Conservation (phyloP, 2,797 vertebrate genomes). For the Lepilemur septentrionalis region DNA sequence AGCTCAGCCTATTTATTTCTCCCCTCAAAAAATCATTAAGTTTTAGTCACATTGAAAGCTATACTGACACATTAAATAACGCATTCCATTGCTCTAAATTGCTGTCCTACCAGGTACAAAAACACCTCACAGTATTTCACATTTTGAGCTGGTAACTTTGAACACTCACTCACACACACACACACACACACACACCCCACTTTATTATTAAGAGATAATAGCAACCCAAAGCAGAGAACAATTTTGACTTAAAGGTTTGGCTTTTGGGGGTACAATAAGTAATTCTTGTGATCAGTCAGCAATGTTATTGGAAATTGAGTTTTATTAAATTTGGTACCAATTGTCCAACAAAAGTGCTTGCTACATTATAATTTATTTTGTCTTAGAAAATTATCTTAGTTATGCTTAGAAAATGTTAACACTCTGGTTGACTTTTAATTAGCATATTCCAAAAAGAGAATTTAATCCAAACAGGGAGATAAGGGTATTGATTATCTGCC, state of each 20-base stretch:
- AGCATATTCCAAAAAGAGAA: constrained; percentile 79
- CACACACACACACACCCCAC: not conserved
- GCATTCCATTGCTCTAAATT: constrained; percentile 43
- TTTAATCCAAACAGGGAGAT: constrained; percentile 75
- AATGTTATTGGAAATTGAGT: not conserved
- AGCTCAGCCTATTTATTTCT: constrained; percentile 53
- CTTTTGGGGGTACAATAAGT: not conserved
- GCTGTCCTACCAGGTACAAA: constrained; percentile 31
- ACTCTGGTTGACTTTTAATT: constrained; percentile 77
- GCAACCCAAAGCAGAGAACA: not conserved
- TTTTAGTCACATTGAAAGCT: constrained; percentile 28
- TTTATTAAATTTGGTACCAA: not conserved
- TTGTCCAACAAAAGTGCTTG: constrained; percentile 24
- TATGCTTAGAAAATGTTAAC: constrained; percentile 64
- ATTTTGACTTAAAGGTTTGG: not conserved
- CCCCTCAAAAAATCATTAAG: constrained; percentile 43
- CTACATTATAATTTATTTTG: not conserved
- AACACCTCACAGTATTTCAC: not conserved
- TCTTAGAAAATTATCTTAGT: constrained; percentile 62
- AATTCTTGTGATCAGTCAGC: not conserved
- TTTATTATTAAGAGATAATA: not conserved
- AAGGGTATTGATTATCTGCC: constrained; percentile 81
- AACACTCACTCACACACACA: not conserved
- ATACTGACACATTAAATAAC: constrained; percentile 39
- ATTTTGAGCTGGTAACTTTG: not conserved